Evolutionary conservation across 2,888 invertebrate genomes (phyloP).

Genomic region (Scaptomyza cyrtandrae): DNA sequence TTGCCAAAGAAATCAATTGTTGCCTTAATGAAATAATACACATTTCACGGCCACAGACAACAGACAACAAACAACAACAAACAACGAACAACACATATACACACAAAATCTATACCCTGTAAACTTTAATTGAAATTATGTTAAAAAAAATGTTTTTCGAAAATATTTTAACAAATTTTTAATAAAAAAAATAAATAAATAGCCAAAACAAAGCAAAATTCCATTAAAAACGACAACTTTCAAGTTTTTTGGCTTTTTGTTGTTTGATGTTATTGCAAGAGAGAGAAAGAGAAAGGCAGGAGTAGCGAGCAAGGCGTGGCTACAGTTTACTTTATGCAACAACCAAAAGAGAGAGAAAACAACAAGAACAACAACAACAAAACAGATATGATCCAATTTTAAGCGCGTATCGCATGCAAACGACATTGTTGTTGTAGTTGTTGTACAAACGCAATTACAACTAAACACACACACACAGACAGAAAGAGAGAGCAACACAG

Average conservation of each 20-base stretch:
- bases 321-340: conserved; percentile 37
- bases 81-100: too few species aligned
- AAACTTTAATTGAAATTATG: too few species aligned
- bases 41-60: conserved; percentile 57
- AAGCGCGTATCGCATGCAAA: conserved; percentile 69
- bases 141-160: too few species aligned
- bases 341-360: conserved; percentile 5
- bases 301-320: conserved; percentile 47
- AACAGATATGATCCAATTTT: conserved; percentile 71
- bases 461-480: conserved; percentile 61
- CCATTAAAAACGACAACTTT: conserved; percentile 47
- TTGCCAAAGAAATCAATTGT: conserved; percentile 62
- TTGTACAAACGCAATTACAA: conserved; percentile 75
- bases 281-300: conserved; percentile 48
- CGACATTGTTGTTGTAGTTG: conserved; percentile 36
- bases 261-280: not conserved
- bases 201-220: not conserved
- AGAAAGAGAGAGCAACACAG: conserved; percentile 9
- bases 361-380: conserved; percentile 13
- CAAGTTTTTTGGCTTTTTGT: conserved; percentile 28
- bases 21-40: conserved; percentile 67
- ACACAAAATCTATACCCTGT: too few species aligned
- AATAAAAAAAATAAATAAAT: too few species aligned
- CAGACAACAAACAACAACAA: not conserved
- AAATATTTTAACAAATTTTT: too few species aligned